Base-by-base conservation (phyloP, 2,888 invertebrate species). In the Sepioteuthis lessoniana region DNA sequence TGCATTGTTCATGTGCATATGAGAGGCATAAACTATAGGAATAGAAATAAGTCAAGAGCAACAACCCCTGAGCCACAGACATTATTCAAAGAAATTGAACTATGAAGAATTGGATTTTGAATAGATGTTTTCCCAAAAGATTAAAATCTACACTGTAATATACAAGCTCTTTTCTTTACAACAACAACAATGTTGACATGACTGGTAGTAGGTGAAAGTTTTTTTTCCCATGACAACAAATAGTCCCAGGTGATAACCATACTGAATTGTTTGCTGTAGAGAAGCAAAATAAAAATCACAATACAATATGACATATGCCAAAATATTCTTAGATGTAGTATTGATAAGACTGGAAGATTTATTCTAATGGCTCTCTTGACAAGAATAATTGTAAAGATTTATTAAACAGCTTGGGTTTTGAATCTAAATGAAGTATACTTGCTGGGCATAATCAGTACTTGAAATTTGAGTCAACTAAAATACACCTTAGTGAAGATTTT, bases 41-140 rank as follows among this genome's bases (percentile, higher is more conserved):
- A 76, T 13, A n/a, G n/a, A 76, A 76, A 76, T 76, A n/a, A 76
- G 16, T n/a, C 35, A 16, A 76, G 10, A 76, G n/a, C 35, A 76
- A 10, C 76, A 76, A 76, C 76, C n/a, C 76, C n/a, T n/a, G 19
- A 10, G 16, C 19, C 3, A 13, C n/a, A 3, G 76, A n/a, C n/a
- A 76, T 76, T 76, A n/a, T 76, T 76, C 76, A 76, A 76, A 35
- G 76, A 76, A 76, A 76, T 76, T 76, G 76, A 76, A n/a, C n/a
- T 16, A 76, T 76, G 76, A 76, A 76, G n/a, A 76, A 76, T 76
- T 76, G 76, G n/a, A n/a, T 35, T 35, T 10, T 76, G 76, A 76
- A 76, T 76, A 19, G 76, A 76, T 76, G 76, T 76, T 76, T 76
- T 76, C 76, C 76, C 76, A 76, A 76, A 76, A 35, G 76, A 76